Percentiles rank a stretch among this genome's conserved stretches.
Conservation (phyloP, 2,888 invertebrate genomes). For the Diarsia mendica region DNA sequence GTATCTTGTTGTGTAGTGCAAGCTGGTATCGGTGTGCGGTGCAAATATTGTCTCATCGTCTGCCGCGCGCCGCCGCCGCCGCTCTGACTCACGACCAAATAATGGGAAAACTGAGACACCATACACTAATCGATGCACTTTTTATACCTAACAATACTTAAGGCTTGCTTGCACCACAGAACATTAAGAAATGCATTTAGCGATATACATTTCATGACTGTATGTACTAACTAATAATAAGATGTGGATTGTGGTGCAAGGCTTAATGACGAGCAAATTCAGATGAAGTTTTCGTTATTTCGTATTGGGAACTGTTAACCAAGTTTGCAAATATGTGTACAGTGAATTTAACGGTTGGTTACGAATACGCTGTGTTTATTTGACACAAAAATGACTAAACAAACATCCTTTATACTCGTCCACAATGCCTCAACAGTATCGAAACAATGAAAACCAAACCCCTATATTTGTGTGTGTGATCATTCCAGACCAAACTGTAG, state of each 20-base stretch:
- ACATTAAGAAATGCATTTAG: background rate
- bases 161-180: background rate
- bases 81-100: slow-evolving; percentile 65
- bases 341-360: background rate
- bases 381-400: background rate
- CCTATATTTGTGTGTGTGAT: slow-evolving; percentile 11
- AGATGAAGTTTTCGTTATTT: background rate
- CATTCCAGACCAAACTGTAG: slow-evolving; percentile 31
- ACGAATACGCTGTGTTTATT: background rate
- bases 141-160: background rate
- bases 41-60: slow-evolving; percentile 80
- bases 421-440: background rate
- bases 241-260: background rate
- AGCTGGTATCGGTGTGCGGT: slow-evolving; percentile 61
- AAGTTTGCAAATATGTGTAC: slow-evolving; percentile 6
- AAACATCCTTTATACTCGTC: background rate
- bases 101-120: slow-evolving; percentile 38
- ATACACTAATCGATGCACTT: slow-evolving; percentile 37
- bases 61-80: slow-evolving; percentile 61
- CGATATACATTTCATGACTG: background rate
- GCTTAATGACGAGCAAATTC: background rate
- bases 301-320: slow-evolving; percentile 6
- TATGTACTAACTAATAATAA: background rate
- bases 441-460: slow-evolving; percentile 14
- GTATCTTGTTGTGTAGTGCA: slow-evolving; percentile 53